These are phyloP conservation scores for Tetranychus truncatus DNA, from an alignment of 2,888 invertebrate species.

Conservation along the genomic window DNA sequence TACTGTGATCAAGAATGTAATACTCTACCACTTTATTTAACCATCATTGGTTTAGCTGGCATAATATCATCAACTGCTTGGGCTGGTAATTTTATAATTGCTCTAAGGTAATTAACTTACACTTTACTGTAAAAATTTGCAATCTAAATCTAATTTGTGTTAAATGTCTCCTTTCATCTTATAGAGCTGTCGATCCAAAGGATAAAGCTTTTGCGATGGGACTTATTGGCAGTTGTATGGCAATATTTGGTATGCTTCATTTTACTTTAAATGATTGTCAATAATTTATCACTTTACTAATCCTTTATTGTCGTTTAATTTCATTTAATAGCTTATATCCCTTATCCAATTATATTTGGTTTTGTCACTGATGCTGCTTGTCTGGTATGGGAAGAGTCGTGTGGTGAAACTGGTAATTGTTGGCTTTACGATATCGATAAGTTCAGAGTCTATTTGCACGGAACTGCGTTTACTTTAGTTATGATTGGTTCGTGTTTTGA, in stretches of 20 bases:
- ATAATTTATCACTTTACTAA: not conserved
- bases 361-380: constrained; percentile 26
- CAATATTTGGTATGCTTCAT: constrained; percentile 24
- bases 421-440: constrained; percentile 28
- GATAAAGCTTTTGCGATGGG: constrained; percentile 27
- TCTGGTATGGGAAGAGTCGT: constrained; percentile 27
- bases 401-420: constrained; percentile 27
- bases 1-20: constrained; percentile 41
- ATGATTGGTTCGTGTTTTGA: constrained; percentile 23
- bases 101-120: constrained; percentile 38
- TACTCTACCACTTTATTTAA: constrained; percentile 32
- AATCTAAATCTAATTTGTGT: not conserved
- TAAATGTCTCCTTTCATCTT: not conserved
- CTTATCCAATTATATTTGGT: constrained; percentile 27
- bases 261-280: not conserved
- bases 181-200: constrained; percentile 26
- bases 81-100: constrained; percentile 46
- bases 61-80: constrained; percentile 46
- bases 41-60: constrained; percentile 33
- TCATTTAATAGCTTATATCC: constrained; percentile 25
- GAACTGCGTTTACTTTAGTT: constrained; percentile 23
- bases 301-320: not conserved
- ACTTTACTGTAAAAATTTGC: not conserved
- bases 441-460: constrained; percentile 25
- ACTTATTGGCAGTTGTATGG: constrained; percentile 24